phyloP scores from a whole-genome alignment of 1,140 invertebrate species.

The Doryteuthis pealeii region DNA sequence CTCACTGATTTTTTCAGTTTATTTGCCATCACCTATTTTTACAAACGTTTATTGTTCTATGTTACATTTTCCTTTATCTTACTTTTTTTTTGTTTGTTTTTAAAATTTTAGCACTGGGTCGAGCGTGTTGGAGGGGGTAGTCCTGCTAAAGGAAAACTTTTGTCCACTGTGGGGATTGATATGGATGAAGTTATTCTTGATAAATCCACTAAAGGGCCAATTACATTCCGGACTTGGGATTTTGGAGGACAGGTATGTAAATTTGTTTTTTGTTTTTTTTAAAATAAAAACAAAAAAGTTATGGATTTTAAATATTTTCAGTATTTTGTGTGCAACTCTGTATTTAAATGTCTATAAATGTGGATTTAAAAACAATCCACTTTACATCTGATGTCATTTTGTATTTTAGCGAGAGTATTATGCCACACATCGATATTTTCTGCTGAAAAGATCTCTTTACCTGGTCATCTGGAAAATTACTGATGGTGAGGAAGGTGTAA shows the following conservation, averaged over 20 bases:
- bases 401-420: slow-evolving; percentile 68
- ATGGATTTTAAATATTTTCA: too few relatives aligned
- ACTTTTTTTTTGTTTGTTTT: too few relatives aligned
- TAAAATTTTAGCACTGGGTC: background rate
- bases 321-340: too few relatives aligned
- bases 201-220: slow-evolving; percentile 67
- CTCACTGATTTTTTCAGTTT: too few relatives aligned
- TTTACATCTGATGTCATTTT: too few relatives aligned
- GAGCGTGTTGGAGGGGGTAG: slow-evolving; percentile 9
- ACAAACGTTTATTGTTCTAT: too few relatives aligned
- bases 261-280: background rate
- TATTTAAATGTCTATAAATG: too few relatives aligned
- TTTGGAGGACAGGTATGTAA: slow-evolving; percentile 85
- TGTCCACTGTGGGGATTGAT: slow-evolving; percentile 94
- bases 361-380: too few relatives aligned
- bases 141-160: slow-evolving; percentile 71
- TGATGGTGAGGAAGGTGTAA: slow-evolving; percentile 88
- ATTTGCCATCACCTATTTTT: too few relatives aligned
- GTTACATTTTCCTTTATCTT: too few relatives aligned
- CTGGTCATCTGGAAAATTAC: slow-evolving; percentile 90
- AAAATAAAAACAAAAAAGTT: slow-evolving; percentile 1
- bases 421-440: slow-evolving; percentile 97
- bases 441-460: slow-evolving; percentile 93
- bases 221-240: slow-evolving; percentile 98
- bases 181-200: slow-evolving; percentile 79